phyloP scores from a whole-genome alignment of 2,113 vertebrate species.

The Ictalurus punctatus region DNA sequence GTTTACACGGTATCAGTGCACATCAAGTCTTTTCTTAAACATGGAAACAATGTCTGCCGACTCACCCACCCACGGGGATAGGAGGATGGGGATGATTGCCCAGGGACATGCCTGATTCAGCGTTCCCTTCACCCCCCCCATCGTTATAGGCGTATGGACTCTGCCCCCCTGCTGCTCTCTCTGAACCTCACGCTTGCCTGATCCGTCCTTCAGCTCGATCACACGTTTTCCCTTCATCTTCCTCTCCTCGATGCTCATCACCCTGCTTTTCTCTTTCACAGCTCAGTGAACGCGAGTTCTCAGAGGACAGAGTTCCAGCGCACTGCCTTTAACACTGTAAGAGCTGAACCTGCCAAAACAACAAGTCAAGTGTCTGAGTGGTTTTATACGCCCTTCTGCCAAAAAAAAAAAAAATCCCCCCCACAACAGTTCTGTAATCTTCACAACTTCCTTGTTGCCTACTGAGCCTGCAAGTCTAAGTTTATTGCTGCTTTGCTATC shows the following conservation, averaged over 20 bases:
- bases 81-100: constrained; percentile 53
- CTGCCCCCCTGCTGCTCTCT: constrained; percentile 45
- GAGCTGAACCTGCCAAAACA: not conserved
- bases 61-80: constrained; percentile 30
- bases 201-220: constrained; percentile 46
- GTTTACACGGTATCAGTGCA: not conserved
- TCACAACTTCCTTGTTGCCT: constrained; percentile 1
- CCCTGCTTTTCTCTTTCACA: constrained; percentile 50
- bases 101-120: constrained; percentile 56
- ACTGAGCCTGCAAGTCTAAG: not conserved
- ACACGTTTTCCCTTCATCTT: constrained; percentile 53
- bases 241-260: constrained; percentile 42
- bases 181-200: constrained; percentile 55
- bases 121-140: constrained; percentile 29
- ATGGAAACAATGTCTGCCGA: constrained; percentile 31
- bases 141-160: constrained; percentile 43
- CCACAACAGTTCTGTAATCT: not conserved
- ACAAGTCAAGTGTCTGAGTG: not conserved
- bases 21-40: not conserved
- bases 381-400: not conserved
- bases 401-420: not conserved
- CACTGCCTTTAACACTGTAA: not conserved
- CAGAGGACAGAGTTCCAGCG: constrained; percentile 39
- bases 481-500: not conserved
- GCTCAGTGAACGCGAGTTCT: constrained; percentile 38